phyloP scores from a whole-genome alignment of 2,888 invertebrate species.

The Coremacera marginata region DNA sequence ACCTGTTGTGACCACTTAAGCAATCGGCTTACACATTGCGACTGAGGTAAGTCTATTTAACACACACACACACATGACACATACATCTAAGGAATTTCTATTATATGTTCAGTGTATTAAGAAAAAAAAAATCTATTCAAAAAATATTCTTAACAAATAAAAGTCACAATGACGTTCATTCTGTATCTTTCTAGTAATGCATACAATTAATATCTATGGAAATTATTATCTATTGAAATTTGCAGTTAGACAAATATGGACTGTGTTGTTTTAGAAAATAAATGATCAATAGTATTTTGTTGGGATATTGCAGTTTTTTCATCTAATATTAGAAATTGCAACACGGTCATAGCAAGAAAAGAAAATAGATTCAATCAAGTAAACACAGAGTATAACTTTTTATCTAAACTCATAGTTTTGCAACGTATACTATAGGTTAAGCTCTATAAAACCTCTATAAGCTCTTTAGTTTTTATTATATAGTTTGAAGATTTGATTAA shows the following conservation, averaged over 20 bases:
- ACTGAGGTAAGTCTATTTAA: conserved; percentile 23
- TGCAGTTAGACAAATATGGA: not conserved
- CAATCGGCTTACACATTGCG: conserved; percentile 3
- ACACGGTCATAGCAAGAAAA: too few species aligned
- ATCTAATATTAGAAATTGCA: too few species aligned
- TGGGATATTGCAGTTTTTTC: not conserved
- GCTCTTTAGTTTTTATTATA: too few species aligned
- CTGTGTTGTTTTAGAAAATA: not conserved
- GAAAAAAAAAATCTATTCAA: not conserved
- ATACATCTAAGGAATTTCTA: not conserved
- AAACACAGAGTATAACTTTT: too few species aligned
- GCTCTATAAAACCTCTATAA: too few species aligned
- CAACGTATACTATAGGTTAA: too few species aligned
- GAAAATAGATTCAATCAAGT: too few species aligned
- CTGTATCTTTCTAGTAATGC: too few species aligned
- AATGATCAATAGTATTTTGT: not conserved
- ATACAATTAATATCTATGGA: not conserved
- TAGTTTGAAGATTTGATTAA: too few species aligned
- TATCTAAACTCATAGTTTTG: too few species aligned
- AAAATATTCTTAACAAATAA: conserved; percentile 2
- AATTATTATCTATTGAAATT: not conserved
- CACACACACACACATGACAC: too few species aligned
- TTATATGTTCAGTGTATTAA: not conserved
- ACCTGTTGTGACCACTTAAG: conserved; percentile 21
- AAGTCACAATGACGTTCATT: conserved; percentile 22